Evolutionary conservation across 2,797 vertebrate species (phyloP), one percentile per base, ranked within the genome.

Genomic region (Dryobates pubescens): DNA sequence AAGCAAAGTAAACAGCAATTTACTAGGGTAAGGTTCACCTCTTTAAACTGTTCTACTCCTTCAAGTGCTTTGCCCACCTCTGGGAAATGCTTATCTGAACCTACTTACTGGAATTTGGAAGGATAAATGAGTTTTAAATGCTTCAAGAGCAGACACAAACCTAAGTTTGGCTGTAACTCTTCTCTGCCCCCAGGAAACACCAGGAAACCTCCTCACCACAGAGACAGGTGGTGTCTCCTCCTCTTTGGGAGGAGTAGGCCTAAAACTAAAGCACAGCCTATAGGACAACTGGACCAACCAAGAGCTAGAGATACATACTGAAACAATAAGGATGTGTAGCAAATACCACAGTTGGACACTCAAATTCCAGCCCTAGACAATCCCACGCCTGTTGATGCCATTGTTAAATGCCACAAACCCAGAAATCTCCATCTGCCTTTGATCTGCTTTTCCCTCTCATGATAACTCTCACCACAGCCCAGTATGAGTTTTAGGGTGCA

Each of bases 221-320:
- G 30, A 90, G 47, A 80, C n/a, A 30, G 6, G 1, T 19, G 36
- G 62, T 26, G 26, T 72, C 15, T 14, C 41, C 41, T 41, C 27
- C 53, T 59, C 78, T 36, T 41, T 41, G 74, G 34, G 32, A 8
- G 11, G 9, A 89, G 43, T 69, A 56, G 54, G 5, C 10, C 87
- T 78, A 77, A 94, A 93, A 96, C 75, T 72, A 96, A 78, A 56
- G 53, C 62, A 17, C 62, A 17, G 13, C 56, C 78, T 88, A 56
- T 23, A 93, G 70, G 94, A 68, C 59, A 38, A 82, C 32, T 18
- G 41, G 16, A 75, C 57, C 87, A 59, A 32, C 29, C 53, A 63
- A 88, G 84, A 95, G 76, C 71, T 53, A 7, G 2, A 68, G 58
- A 53, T 72, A 65, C 1, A 49, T 72, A 34, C 2, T 51, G 80